Evolutionary conservation across 2,797 vertebrate species (phyloP).

Genomic region (Pseudocheirus occidentalis): DNA sequence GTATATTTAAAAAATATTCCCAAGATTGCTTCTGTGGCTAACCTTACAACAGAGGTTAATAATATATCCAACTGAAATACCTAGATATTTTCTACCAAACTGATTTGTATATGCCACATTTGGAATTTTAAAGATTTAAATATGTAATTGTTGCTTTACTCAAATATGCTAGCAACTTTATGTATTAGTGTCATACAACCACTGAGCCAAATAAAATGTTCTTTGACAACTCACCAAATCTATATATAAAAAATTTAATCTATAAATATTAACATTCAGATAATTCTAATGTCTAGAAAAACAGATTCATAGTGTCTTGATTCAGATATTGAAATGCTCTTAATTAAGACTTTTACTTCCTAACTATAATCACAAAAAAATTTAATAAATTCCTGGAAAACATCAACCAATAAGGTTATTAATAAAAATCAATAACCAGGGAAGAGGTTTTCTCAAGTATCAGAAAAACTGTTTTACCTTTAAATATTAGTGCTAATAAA

Average conservation of each 20-base stretch:
- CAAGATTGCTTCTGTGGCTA: not conserved
- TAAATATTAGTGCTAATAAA: constrained; percentile 17
- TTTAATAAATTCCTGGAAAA: not conserved
- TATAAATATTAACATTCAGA: constrained; percentile 65
- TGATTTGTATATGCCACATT: not conserved
- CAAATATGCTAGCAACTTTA: not conserved
- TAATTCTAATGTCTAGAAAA: constrained; percentile 58
- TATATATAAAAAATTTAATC: not conserved
- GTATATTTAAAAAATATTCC: constrained; percentile 21
- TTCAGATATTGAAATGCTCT: not conserved
- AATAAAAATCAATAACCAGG: not conserved
- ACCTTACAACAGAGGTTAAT: not conserved
- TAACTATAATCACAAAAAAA: not conserved
- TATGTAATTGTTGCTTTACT: not conserved
- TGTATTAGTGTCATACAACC: not conserved
- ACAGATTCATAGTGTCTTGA: constrained; percentile 24
- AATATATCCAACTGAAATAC: not conserved
- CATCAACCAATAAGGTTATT: not conserved
- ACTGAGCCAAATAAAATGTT: constrained; percentile 38
- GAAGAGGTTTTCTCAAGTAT: constrained; percentile 5
- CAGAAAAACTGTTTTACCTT: constrained; percentile 17
- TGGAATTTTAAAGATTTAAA: not conserved
- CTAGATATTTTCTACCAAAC: not conserved
- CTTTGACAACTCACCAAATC: not conserved
- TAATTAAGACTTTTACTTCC: not conserved